These are phyloP conservation scores for Gryon sp. DNA, from an alignment of 1,140 invertebrate species.

Conservation along the genomic window DNA sequence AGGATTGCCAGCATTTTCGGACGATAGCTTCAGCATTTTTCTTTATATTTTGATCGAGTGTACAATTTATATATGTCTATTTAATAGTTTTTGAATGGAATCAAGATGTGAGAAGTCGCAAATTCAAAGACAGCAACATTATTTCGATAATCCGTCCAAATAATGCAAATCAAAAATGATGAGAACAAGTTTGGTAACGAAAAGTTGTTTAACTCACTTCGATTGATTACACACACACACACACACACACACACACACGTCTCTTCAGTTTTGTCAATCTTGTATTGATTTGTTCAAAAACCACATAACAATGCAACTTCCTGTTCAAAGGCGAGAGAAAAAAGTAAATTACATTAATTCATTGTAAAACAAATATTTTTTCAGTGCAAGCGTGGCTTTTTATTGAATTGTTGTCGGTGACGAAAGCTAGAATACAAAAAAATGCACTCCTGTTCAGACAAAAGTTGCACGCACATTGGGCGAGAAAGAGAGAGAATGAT, in stretches of 20 bases:
- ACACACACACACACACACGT: constrained; percentile 12
- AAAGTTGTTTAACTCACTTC: constrained; percentile 28
- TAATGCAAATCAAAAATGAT: constrained; percentile 37
- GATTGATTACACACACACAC: constrained; percentile 20
- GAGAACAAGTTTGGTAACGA: constrained; percentile 11
- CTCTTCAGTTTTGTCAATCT: constrained; percentile 33
- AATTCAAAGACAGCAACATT: too few relatives aligned
- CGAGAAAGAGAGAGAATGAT: not conserved
- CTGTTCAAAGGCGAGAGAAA: too few relatives aligned
- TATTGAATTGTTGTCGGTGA: too few relatives aligned
- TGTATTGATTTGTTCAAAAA: constrained; percentile 53
- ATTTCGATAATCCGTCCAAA: too few relatives aligned
- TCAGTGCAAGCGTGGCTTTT: not conserved
- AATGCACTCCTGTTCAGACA: not conserved
- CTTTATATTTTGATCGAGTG: too few relatives aligned
- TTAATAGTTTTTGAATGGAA: too few relatives aligned
- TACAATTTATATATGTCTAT: too few relatives aligned
- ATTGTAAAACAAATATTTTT: constrained; percentile 29
- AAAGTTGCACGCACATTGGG: not conserved
- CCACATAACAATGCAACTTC: too few relatives aligned
- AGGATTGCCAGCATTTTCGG: too few relatives aligned
- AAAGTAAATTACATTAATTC: constrained; percentile 42
- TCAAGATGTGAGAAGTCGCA: too few relatives aligned
- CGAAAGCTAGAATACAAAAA: too few relatives aligned
- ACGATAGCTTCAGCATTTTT: too few relatives aligned